Conservation (phyloP, 2,888 invertebrate genomes). For the Iselma pallidipennis region DNA sequence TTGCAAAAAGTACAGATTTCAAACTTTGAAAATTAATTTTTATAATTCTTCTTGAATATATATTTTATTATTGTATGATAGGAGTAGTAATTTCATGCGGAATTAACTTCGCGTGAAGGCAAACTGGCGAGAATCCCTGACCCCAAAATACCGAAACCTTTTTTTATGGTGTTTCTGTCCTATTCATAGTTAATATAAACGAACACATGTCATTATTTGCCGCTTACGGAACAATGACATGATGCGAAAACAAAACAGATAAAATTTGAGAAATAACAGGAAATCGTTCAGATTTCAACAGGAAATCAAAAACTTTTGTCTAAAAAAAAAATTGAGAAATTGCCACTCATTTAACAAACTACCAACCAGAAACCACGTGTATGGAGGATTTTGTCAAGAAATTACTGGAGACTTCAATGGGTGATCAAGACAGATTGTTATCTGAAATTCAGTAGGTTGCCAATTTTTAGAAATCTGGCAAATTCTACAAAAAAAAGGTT, state of each 20-base stretch:
- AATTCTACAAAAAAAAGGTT: too few species aligned
- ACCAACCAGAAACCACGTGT: too few species aligned
- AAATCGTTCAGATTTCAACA: constrained; percentile 6
- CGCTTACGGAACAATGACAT: too few species aligned
- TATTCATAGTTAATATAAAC: too few species aligned
- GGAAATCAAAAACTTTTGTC: constrained; percentile 4
- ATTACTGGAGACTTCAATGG: background rate
- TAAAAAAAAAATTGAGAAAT: too few species aligned
- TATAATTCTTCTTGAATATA: background rate
- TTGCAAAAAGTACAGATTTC: background rate
- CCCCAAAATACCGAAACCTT: constrained; percentile 16
- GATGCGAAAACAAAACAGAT: too few species aligned
- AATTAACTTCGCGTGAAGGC: constrained; percentile 10
- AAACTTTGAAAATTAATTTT: background rate
- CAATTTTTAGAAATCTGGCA: too few species aligned
- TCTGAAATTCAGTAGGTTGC: background rate
- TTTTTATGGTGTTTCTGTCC: background rate
- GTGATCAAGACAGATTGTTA: background rate
- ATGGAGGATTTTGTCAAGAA: too few species aligned
- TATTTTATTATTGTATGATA: background rate
- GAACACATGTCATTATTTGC: too few species aligned
- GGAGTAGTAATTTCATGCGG: background rate
- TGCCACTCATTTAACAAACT: too few species aligned
- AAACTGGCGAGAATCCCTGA: constrained; percentile 15
- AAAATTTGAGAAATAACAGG: background rate